Evolutionary conservation across 1,140 invertebrate genomes (phyloP), one percentile per base, ranked within the genome.

Genomic region (Psix sp.): DNA sequence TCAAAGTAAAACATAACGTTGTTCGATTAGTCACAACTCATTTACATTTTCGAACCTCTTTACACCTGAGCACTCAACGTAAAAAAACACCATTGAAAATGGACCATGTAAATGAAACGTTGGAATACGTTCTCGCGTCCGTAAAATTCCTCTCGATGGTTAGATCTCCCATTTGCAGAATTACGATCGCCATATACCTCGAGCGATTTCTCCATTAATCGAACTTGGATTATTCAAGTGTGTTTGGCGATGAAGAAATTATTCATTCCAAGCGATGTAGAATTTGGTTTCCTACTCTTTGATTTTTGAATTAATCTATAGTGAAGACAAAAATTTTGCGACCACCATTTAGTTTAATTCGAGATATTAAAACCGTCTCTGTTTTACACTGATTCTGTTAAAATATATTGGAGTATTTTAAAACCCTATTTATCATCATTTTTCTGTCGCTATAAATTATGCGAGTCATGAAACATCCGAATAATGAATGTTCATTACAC

Each of bases 101-200:
- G 54, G 60, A 60, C 42, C 60, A 36, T 18, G 42, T 54, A 60
- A 66, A 66, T 73, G 48, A 73, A 66, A 73, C 29, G 70, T 56
- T 33, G 40, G 26, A 66, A 59, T 59, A 56, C 36, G 42, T 14
- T 60, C 29, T 42, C 18, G 17, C 48, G 26, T 67, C 42, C 39
- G 42, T 62, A 48, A 66, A 77, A 79, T 71, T 42, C 26, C 21
- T 1, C 11, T 1, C 29, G n/a, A 29, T 15, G 15, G 26, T 9
- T 11, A 39, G 17, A 14, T 26, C 33, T 5, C 26, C 48, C 62
- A 74, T 74, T 78, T 66, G 33, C 49, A 35, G 49, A 79, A 77
- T 77, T 73, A 80, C 76, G 74, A 80, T 76, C 65, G 56, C 70
- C 67, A 56, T 77, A 77, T 65, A 77, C 65, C 45, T 43, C 31